Base-by-base conservation (phyloP, 2,888 invertebrate genomes). In the Yponomeuta malinellus region DNA sequence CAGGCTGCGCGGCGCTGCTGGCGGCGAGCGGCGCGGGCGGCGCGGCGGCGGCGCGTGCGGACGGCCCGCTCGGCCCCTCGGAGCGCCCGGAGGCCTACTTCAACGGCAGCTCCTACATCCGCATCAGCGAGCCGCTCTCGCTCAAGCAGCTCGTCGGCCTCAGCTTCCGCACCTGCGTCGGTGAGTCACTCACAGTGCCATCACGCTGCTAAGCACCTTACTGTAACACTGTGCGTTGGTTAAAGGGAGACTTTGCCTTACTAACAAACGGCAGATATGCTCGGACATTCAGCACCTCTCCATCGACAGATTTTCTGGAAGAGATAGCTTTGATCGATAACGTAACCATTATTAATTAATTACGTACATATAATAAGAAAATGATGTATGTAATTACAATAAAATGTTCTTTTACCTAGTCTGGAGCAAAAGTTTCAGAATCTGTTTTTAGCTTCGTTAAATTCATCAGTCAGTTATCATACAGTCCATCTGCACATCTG, bases 81-180 rank as follows among this genome's bases (percentile, higher is more conserved):
- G 93, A 94, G 76, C 92, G 94, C 71, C 94, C 96, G 71, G 97
- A 97, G 88, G 97, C 96, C 68, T 97, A 96, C 86, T 96, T 97
- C 89, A 96, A 97, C 89, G 96, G 96, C 77, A 95, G 95, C 78
- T 94, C 96, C 31, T 96, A 95, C 84, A 93, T 97, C 75, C 93
- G 95, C 81, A 93, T 97, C 75, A 88, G 94, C 75, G 94, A 94
- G 73, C 95, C 96, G 72, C 94, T 97, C 82, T 95, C 96, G 72
- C 94, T 97, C 78, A 95, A 95, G 85, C 94, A 95, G 81, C 96
- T 96, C 79, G 96, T 96, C 74, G 97, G 97, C 43, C 93, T 97
- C 77, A 96, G 96, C 87, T 97, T 96, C 87, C 93, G 96, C 77
- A 96, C 96, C 8, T 97, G 97, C 86, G 94, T 94, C 76, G 96